phyloP scores from a whole-genome alignment of 1,140 invertebrate genomes.

The Bombyx mandarina region DNA sequence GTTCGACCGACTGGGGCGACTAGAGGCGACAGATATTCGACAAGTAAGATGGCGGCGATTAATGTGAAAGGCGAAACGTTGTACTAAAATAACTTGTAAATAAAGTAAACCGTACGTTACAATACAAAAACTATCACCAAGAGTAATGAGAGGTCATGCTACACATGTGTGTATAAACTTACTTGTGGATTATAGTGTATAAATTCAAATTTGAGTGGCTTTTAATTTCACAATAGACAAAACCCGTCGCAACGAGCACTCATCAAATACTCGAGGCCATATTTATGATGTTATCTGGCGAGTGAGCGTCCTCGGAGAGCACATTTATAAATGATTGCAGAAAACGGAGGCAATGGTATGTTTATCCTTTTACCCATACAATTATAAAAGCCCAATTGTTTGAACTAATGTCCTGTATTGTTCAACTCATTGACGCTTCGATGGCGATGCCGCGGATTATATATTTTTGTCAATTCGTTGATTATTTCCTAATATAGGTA shows the following conservation, averaged over 20 bases:
- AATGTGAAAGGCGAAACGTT: conserved; percentile 73
- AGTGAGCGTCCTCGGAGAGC: conserved; percentile 66
- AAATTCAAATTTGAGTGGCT: conserved; percentile 39
- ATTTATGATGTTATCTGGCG: conserved; percentile 72
- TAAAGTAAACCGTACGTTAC: conserved; percentile 55
- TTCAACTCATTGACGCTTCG: conserved; percentile 55
- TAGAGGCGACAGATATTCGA: conserved; percentile 44
- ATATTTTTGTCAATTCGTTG: conserved; percentile 21
- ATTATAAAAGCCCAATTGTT: conserved; percentile 19
- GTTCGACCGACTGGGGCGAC: conserved; percentile 18
- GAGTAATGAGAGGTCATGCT: conserved; percentile 21
- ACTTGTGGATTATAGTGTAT: conserved; percentile 38
- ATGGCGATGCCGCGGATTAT: conserved; percentile 56
- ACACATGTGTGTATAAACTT: conserved; percentile 36
- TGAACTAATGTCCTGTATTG: conserved; percentile 32
- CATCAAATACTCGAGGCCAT: conserved; percentile 66
- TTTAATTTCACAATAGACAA: conserved; percentile 66
- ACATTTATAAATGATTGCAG: conserved; percentile 62
- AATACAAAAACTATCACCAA: conserved; percentile 31
- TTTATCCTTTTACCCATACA: conserved; percentile 29
- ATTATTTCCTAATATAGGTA: no score
- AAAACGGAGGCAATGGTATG: conserved; percentile 65
- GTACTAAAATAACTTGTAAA: conserved; percentile 70
- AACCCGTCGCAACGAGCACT: conserved; percentile 65
- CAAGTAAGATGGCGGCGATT: conserved; percentile 72